Conservation (phyloP, 2,888 invertebrate species). For the Monoplex corrugatus region DNA sequence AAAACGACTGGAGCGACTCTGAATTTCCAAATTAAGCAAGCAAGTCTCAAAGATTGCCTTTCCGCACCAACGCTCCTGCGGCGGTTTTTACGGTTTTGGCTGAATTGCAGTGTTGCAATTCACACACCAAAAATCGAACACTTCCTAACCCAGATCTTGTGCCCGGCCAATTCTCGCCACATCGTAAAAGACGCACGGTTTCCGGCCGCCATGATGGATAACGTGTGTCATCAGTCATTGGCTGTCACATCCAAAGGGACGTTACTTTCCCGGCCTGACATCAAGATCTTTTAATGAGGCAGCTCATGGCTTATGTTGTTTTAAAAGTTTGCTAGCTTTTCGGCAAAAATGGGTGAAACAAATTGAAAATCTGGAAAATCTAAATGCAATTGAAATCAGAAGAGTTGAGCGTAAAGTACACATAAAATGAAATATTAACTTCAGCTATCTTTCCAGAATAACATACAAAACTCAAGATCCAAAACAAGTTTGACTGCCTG, state of each 20-base stretch:
- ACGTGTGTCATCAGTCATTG: neutral
- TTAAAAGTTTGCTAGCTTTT: neutral
- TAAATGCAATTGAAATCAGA: neutral
- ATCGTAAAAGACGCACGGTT: constrained; percentile 1
- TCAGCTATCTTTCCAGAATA: neutral
- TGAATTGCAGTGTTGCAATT: neutral
- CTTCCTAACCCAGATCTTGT: neutral
- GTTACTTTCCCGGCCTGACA: neutral
- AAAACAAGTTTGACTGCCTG: too few species aligned
- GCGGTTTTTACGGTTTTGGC: neutral
- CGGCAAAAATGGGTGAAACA: neutral
- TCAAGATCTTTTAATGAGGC: neutral
- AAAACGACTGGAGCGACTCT: neutral
- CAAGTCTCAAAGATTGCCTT: neutral
- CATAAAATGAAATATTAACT: neutral
- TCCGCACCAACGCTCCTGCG: neutral
- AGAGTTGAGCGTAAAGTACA: neutral
- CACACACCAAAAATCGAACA: neutral
- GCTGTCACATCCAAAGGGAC: constrained; percentile 11
- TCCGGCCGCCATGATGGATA: neutral
- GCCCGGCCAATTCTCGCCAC: neutral
- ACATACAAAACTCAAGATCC: too few species aligned
- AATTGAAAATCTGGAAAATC: neutral
- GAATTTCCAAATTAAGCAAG: constrained; percentile 18
- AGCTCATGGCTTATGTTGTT: too few species aligned